Base-by-base conservation (phyloP, 1,140 invertebrate genomes). In the Caenorhabditis brenneri region DNA sequence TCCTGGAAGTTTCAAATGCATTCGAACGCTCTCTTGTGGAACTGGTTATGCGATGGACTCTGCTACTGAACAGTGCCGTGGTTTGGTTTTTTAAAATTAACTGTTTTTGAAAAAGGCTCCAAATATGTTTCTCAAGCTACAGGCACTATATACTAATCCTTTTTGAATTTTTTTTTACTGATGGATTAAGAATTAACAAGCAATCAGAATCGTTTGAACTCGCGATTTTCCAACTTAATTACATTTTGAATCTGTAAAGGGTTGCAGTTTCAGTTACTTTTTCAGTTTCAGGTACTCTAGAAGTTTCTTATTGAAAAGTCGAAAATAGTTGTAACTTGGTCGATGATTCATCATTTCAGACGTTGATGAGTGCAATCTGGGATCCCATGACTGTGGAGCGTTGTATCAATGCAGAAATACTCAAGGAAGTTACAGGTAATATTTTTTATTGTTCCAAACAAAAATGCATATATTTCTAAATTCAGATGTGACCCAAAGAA, bases 21-120 rank as follows among this genome's bases (percentile, higher is more conserved):
- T 95, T 19, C 90, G 95, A 51, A 94, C 94, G 33, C 93, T 94
- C 27, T 94, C 95, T 0, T 99, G 97, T 91, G 97, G 97, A 0
- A 99, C 96, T 0, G 97, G 97, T 0, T 99, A 99, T 89, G 97
- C 96, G 0, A 91, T 98, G 3, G 97, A 98, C 89, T 94, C 95
- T 9, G 93, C 94, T 12, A 95, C 94, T 4, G 94, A 95, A 81
- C 92, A 94, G 83, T 98, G 97, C 91, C 95, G 96, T 92, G 95
- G 95, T 95, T 91, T 88, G 88, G 46, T 55, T 22, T 48, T 65
- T 79, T 51, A 33, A 49, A 31, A 42, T 42, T 42, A 83, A 27
- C 53, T n/a, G n/a, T n/a, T n/a, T n/a, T n/a, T n/a, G n/a, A n/a
- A n/a, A n/a, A n/a, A n/a, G n/a, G n/a, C n/a, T n/a, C n/a, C n/a